Conservation (phyloP, 2,113 vertebrate species). For the Sialia sialis region DNA sequence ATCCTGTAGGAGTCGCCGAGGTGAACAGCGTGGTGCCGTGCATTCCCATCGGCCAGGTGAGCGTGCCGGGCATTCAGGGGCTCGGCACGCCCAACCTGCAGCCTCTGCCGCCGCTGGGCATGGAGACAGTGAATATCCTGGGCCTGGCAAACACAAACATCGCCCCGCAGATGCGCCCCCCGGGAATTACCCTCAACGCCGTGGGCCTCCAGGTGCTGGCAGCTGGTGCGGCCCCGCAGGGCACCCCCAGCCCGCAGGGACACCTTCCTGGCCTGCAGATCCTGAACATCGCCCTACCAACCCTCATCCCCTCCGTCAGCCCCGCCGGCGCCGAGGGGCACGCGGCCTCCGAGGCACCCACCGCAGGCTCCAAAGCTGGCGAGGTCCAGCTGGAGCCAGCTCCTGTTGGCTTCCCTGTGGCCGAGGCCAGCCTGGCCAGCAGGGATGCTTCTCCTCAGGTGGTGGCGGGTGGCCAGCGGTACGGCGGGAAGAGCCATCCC, state of each 20-base stretch:
- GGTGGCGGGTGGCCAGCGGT: background rate
- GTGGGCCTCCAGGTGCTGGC: constrained; percentile 90
- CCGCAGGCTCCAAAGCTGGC: background rate
- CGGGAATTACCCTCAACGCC: constrained; percentile 85
- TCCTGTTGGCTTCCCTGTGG: background rate
- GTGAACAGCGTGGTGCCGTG: constrained; percentile 82
- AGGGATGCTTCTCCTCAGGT: constrained; percentile 49
- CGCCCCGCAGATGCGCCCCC: constrained; percentile 74
- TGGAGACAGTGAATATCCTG: constrained; percentile 86
- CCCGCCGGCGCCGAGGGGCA: constrained; percentile 70
- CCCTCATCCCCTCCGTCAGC: constrained; percentile 85
- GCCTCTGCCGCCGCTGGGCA: constrained; percentile 75
- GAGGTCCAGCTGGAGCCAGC: constrained; percentile 17
- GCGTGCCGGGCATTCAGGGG: constrained; percentile 76
- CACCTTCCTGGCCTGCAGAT: constrained; percentile 89
- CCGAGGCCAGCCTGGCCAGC: background rate
- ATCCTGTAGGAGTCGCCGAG: constrained; percentile 75
- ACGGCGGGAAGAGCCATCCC: background rate
- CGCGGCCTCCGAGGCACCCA: constrained; percentile 50
- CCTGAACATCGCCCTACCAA: constrained; percentile 88
- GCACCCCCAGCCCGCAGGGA: constrained; percentile 72
- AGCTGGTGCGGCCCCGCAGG: constrained; percentile 74
- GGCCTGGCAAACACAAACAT: constrained; percentile 81
- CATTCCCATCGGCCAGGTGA: constrained; percentile 87
- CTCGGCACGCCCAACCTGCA: constrained; percentile 67